Evolutionary conservation across 1,140 invertebrate species (phyloP).

Genomic region (Sycobia sp.): DNA sequence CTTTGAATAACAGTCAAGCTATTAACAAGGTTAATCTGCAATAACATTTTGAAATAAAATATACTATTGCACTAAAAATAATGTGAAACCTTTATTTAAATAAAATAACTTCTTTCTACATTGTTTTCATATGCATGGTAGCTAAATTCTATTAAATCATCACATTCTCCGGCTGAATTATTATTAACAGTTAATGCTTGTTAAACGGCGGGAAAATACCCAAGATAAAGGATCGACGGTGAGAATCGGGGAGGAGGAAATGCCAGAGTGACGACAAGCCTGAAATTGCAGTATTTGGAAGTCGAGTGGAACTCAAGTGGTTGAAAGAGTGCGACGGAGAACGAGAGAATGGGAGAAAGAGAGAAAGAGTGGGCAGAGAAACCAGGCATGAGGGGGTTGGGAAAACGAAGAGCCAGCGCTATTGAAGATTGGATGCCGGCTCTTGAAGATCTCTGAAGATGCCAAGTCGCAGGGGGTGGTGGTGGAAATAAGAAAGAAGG

Average conservation of each 20-base stretch:
- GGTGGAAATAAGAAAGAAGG: neutral
- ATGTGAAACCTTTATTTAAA: too few species aligned
- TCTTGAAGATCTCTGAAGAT: constrained; percentile 25
- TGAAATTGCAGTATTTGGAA: constrained; percentile 27
- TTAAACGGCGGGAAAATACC: too few species aligned
- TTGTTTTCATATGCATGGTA: too few species aligned
- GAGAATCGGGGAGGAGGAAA: constrained; percentile 14
- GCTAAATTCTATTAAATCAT: too few species aligned
- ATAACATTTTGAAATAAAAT: too few species aligned
- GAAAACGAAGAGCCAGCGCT: neutral
- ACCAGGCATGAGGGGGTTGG: neutral
- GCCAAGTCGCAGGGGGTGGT: neutral
- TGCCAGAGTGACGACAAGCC: constrained; percentile 20
- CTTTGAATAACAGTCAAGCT: too few species aligned
- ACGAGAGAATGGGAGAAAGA: neutral
- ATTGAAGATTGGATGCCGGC: constrained; percentile 7
- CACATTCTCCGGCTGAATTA: too few species aligned
- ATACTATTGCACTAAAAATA: too few species aligned
- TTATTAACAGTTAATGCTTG: too few species aligned
- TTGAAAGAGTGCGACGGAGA: neutral
- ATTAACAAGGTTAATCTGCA: too few species aligned
- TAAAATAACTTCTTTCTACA: too few species aligned
- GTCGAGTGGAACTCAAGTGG: constrained; percentile 5
- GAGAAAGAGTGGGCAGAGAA: neutral
- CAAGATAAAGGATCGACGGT: too few species aligned